Evolutionary conservation across 1,140 invertebrate species (phyloP).

Genomic region (Thaumetopoea pityocampa): DNA sequence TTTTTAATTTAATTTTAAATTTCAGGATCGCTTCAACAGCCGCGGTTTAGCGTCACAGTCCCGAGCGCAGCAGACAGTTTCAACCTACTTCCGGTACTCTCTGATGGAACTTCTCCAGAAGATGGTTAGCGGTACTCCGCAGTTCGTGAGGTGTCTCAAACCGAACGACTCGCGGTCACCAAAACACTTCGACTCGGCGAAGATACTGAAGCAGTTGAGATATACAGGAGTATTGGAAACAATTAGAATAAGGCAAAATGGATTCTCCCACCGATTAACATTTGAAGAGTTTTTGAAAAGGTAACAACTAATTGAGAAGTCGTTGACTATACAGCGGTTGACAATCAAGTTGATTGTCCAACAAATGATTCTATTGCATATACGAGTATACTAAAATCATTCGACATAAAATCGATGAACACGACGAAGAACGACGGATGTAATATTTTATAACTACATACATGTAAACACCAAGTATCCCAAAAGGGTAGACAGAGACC

Average conservation of each 20-base stretch:
- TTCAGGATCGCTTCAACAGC: constrained; percentile 75
- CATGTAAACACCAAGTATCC: no score
- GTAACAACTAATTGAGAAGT: constrained; percentile 59
- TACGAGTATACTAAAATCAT: no score
- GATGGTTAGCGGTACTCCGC: constrained; percentile 86
- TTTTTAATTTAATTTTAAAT: constrained; percentile 9
- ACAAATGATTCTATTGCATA: no score
- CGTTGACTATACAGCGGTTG: no score
- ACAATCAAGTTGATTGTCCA: no score
- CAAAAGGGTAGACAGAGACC: no score
- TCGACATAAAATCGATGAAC: no score
- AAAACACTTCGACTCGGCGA: constrained; percentile 82
- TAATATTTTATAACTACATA: no score
- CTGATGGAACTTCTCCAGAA: constrained; percentile 91
- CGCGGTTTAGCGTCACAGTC: constrained; percentile 86
- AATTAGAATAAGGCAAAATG: constrained; percentile 87
- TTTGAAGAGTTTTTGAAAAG: constrained; percentile 89
- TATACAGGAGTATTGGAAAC: constrained; percentile 91
- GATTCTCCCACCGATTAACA: constrained; percentile 87
- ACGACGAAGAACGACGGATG: no score
- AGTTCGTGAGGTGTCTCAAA: constrained; percentile 91
- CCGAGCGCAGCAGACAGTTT: constrained; percentile 88
- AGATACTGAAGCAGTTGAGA: constrained; percentile 85
- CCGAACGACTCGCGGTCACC: constrained; percentile 86
- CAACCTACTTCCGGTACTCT: constrained; percentile 90